phyloP scores from a whole-genome alignment of 1,140 invertebrate genomes.

The Araneus ventricosus region DNA sequence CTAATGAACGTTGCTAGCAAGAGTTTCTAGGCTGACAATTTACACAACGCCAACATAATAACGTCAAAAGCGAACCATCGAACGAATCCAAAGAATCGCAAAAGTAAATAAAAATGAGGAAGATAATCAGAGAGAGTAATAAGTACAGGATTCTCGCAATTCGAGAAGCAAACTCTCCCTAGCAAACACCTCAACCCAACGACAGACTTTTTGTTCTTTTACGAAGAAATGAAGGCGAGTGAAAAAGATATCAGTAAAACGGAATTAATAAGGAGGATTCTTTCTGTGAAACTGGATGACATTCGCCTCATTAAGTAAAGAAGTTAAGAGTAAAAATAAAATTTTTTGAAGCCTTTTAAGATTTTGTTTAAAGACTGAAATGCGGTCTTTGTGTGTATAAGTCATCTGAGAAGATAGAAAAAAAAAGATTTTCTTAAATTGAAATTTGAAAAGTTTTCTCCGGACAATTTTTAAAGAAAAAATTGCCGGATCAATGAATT shows the following conservation, averaged over 20 bases:
- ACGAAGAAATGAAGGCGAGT: not conserved
- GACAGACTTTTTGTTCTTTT: not conserved
- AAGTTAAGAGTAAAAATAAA: not conserved
- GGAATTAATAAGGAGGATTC: constrained; percentile 15
- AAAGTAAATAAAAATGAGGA: constrained; percentile 50
- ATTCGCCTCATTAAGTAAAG: not conserved
- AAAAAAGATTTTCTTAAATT: not conserved
- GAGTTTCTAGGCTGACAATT: constrained; percentile 31
- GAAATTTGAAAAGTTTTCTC: not conserved
- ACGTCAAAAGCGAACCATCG: constrained; percentile 6
- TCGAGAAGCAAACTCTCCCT: not conserved
- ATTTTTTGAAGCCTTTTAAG: not conserved
- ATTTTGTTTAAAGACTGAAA: not conserved
- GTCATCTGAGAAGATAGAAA: not conserved
- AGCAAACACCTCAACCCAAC: constrained; percentile 12
- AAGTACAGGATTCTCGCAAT: constrained; percentile 37
- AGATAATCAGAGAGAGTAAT: constrained; percentile 40
- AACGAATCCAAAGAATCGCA: constrained; percentile 23
- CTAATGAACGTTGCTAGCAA: constrained; percentile 10
- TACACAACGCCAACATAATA: constrained; percentile 48
- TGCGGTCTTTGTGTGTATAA: not conserved
- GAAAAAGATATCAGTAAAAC: constrained; percentile 1
- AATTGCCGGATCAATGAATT: not conserved
- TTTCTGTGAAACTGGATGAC: not conserved
- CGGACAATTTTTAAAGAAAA: not conserved